Evolutionary conservation across 2,888 invertebrate genomes (phyloP).

Genomic region (Nyleta sp.): DNA sequence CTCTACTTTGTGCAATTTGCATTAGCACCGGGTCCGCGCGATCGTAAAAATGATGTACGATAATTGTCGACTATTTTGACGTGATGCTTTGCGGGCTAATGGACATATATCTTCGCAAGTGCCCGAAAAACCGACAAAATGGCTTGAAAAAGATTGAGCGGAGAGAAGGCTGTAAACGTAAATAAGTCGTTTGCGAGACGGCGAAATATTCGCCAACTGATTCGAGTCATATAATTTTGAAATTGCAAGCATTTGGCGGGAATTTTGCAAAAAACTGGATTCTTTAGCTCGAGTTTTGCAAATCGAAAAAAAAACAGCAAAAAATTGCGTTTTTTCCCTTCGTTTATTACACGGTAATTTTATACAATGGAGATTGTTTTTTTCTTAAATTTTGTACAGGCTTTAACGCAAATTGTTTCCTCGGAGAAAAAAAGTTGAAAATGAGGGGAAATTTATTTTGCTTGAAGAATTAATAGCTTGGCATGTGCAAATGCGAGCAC

Average conservation of each 20-base stretch:
- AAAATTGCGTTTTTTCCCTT: too few relatives aligned
- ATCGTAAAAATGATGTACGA: slow-evolving; percentile 57
- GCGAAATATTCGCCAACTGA: too few relatives aligned
- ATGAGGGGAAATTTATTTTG: too few relatives aligned
- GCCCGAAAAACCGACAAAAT: slow-evolving; percentile 34
- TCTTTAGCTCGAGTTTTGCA: too few relatives aligned
- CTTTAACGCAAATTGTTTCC: too few relatives aligned
- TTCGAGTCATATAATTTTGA: slow-evolving; percentile 3
- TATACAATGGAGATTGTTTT: too few relatives aligned
- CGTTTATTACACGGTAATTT: too few relatives aligned
- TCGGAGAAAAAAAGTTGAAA: too few relatives aligned
- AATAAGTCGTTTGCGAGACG: slow-evolving; percentile 26
- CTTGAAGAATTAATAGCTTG: neutral
- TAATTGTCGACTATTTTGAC: slow-evolving; percentile 57
- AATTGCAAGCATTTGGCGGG: too few relatives aligned
- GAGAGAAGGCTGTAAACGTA: slow-evolving; percentile 27
- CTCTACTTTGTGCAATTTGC: slow-evolving; percentile 56
- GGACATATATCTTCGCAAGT: slow-evolving; percentile 44
- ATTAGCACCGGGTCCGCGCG: slow-evolving; percentile 33
- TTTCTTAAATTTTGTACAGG: too few relatives aligned
- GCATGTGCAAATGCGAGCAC: slow-evolving; percentile 43
- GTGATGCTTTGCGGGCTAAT: slow-evolving; percentile 42
- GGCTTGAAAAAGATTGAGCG: slow-evolving; percentile 22
- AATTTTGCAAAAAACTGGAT: too few relatives aligned
- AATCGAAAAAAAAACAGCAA: too few relatives aligned